A percentile compares a stretch with the other conserved stretches of the same genome.
These are phyloP conservation scores for Rhinichthys klamathensis DNA, from an alignment of 2,113 vertebrate species.

Conservation along the genomic window DNA sequence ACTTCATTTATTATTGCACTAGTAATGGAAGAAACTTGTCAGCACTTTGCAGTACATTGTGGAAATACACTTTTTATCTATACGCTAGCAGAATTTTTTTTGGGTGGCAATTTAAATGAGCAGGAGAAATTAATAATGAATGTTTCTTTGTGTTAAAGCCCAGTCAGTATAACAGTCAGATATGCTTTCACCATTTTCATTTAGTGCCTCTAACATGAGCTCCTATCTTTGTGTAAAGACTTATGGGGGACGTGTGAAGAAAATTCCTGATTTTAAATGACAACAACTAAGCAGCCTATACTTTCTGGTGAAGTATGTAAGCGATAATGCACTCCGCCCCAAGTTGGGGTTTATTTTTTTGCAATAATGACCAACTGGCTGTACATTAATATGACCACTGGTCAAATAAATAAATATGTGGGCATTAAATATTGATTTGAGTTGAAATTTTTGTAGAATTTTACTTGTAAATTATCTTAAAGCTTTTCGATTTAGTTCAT, in stretches of 20 bases:
- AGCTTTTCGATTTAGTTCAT: background rate
- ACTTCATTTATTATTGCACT: constrained; percentile 32
- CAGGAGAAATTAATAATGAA: constrained; percentile 52
- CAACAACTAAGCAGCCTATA: background rate
- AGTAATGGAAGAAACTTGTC: constrained; percentile 54
- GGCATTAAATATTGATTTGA: background rate
- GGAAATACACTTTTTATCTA: constrained; percentile 46
- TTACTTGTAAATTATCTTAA: background rate
- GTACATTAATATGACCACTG: background rate
- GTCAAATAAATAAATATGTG: background rate
- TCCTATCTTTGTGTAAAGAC: constrained; percentile 22
- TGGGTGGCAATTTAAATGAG: constrained; percentile 43
- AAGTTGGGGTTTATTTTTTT: background rate
- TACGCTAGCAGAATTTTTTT: constrained; percentile 29
- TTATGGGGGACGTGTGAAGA: background rate
- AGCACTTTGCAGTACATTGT: constrained; percentile 51
- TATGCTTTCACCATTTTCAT: constrained; percentile 32
- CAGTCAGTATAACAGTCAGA: constrained; percentile 37
- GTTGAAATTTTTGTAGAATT: background rate
- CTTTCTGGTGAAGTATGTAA: background rate
- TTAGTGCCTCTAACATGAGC: constrained; percentile 20
- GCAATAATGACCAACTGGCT: background rate
- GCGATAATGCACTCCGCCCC: background rate
- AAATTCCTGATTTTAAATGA: constrained; percentile 15
- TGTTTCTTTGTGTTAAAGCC: constrained; percentile 45